Base-by-base conservation (phyloP, 2,113 vertebrate genomes). In the Aleadryas rufinucha region DNA sequence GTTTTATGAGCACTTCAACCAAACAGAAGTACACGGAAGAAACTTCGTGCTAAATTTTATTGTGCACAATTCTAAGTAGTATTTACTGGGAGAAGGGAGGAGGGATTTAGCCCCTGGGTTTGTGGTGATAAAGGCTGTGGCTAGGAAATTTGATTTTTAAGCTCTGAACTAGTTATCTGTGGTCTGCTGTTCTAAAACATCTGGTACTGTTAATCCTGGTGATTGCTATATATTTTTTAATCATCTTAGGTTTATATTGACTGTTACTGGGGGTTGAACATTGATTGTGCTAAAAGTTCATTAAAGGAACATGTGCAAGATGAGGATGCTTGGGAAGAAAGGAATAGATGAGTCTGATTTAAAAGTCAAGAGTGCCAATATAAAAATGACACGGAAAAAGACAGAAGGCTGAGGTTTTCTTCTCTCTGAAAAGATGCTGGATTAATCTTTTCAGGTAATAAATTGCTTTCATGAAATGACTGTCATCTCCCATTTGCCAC, bases 71-170 rank as follows among this genome's bases (percentile, higher is more conserved):
- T 87, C 45, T 82, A 69, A 93, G 64, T 45, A 70, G 49, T 87
- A 35, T 69, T 87, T 92, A 39, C 57, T 74, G 70, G 53, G 53
- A 65, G 61, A 49, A 79, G 14, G 45, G 54, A 75, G 49, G 49
- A 63, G 27, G 53, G 84, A 84, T 90, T 97, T 89, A 79, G 49
- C n/a, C 39, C 10, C 37, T 88, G 52, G 24, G 37, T 77, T 91
- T 91, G 59, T 77, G 41, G 41, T 91, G 78, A 87, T 90, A 81
- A 91, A 83, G 80, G 39, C 93, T 93, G 70, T 90, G 88, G 49
- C 59, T 92, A 92, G 63, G 66, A 95, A 95, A 94, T 93, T 90
- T 92, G 89, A 87, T 95, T 91, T 95, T 91, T 96, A 94, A 96
- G 96, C 94, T 93, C 87, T 96, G 88, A 89, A 93, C 66, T 75